Base-by-base conservation (phyloP, 1,140 invertebrate genomes). In the Rhizoglyphus robini region DNA sequence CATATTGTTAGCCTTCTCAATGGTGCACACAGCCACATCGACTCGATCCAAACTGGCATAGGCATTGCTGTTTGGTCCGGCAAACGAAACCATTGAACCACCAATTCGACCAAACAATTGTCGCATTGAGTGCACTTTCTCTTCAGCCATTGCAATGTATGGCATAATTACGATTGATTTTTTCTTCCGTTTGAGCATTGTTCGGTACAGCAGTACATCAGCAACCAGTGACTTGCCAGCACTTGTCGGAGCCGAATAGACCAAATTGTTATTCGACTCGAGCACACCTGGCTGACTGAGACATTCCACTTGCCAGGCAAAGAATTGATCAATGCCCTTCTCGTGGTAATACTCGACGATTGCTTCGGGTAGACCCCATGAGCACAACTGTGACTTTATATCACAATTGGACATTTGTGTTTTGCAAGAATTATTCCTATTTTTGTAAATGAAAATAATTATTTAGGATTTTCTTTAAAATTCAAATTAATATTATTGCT, bases 151-250 rank as follows among this genome's bases (percentile, higher is more conserved):
- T 13, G 94, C 95, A 0, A 98, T 88, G 81, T 95, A 98, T 3
- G 95, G 96, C 65, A 97, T 76, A 70, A 98, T 93, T n/a, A n/a
- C n/a, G 68, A 97, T 84, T 18, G 98, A 82, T 0, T 87, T 93
- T 79, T 97, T 98, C 70, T 90, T 91, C 38, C 83, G 82, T 1
- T 82, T 81, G n/a, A 96, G 73, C 4, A 97, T 83, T 48, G 88
- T 85, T 77, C 96, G 94, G 1, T 96, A 78, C 47, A 93, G 80
- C 32, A 99, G 75, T 65, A 99, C 86, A 79, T 99, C 96, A 54
- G 94, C 88, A 4, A 99, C 90, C 41, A 99, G 79, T 3, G 94
- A 97, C 79, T 98, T 98, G 54, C 94, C 95, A 41, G 93, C 93
- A 66, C 92, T 96, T 8, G 95, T 97, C 47, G 94, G 93, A 4